phyloP scores from a whole-genome alignment of 2,888 invertebrate genomes.

The Cactoblastis cactorum region DNA sequence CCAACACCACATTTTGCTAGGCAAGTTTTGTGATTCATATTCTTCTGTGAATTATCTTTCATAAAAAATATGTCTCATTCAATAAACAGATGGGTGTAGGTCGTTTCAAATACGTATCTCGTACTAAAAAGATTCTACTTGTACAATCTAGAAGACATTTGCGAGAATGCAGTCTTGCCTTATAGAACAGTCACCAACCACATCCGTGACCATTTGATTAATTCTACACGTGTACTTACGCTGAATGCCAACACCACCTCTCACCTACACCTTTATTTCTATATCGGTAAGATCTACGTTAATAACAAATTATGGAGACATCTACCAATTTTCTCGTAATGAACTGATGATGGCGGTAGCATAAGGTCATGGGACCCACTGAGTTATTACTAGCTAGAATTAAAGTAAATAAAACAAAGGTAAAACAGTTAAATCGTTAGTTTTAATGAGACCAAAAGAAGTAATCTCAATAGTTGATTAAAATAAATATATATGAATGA shows the following conservation, averaged over 20 bases:
- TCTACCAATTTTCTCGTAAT: conserved; percentile 5
- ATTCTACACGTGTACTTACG: neutral
- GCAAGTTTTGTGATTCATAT: no score
- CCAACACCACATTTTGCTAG: no score
- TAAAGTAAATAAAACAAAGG: neutral
- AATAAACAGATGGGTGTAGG: no score
- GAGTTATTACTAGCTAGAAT: neutral
- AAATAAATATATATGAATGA: no score
- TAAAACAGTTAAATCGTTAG: neutral
- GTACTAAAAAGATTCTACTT: neutral
- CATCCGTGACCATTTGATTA: conserved; percentile 8
- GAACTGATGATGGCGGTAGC: conserved; percentile 4
- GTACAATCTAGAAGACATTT: neutral
- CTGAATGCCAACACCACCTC: conserved; percentile 1
- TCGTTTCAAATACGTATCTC: no score
- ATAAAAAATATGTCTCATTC: no score
- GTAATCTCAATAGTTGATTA: no score
- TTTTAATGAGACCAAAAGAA: neutral
- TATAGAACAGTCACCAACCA: neutral
- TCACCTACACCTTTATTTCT: neutral
- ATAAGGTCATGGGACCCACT: conserved; percentile 8
- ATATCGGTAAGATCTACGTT: neutral
- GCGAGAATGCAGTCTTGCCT: neutral
- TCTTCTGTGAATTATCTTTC: no score
- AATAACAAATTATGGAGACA: conserved; percentile 3